Base-by-base conservation (phyloP, 1,140 invertebrate species). In the Penaeus japonicus region DNA sequence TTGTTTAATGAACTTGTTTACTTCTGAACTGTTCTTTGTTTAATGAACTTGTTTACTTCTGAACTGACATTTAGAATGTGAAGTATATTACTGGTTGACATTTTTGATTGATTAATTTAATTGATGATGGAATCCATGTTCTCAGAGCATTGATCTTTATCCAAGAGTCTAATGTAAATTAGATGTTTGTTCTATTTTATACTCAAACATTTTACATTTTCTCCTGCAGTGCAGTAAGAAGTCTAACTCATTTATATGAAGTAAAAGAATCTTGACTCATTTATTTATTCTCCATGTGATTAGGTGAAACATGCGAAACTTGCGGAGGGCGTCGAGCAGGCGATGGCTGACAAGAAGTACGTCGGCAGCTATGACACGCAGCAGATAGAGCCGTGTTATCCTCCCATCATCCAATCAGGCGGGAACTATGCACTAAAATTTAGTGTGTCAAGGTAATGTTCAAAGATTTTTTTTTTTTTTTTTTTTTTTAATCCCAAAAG, bases 371-470 rank as follows among this genome's bases (percentile, higher is more conserved):
- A 98, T 7, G 98, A 99, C 92, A 94, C 95, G 0, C 94, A 95
- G 24, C 95, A 97, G 92, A 94, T 99, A 7, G 98, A 99, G 92
- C 97, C 98, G 95, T 99, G 98, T 92, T 99, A 99, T 93, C 98
- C 98, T 2, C 96, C 98, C 0, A 99, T 99, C 87, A 98, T 99
- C 92, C 99, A 99, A 92, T 99, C 98, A 90, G 99, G 99, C 47
- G 98, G 98, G 12, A 96, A 98, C 92, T 99, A 99, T 93, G 97
- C 95, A 92, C 94, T 99, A 1, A 99, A 99, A 93, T 99, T 99
- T 92, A 99, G 97, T 92, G 97, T 96, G 70, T 95, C 93, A 53
- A 94, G 94, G 94, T 95, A 90, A 80, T 4, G 24, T 73, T 73
- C 30, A 7, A 59, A 55, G 70, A 4, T n/a, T 30, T 30, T 27